Evolutionary conservation across 2,113 vertebrate species (phyloP).

Genomic region (Xenopus laevis): DNA sequence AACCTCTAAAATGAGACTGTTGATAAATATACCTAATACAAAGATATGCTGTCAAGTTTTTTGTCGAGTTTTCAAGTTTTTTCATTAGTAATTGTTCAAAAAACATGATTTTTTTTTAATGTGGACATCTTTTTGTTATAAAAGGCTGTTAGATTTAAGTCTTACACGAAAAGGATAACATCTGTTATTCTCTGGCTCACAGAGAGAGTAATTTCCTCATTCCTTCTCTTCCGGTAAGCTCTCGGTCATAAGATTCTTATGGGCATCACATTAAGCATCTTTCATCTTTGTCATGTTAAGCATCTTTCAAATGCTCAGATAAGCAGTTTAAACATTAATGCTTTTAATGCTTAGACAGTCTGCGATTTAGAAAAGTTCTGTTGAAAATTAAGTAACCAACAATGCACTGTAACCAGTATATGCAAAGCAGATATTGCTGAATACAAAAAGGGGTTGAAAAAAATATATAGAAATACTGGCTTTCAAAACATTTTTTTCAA

Average conservation of each 20-base stretch:
- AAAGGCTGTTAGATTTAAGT: slow-evolving; percentile 41
- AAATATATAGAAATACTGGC: no score
- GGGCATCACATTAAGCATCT: slow-evolving; percentile 46
- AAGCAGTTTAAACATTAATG: slow-evolving; percentile 46
- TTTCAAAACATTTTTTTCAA: no score
- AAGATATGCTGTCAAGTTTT: no score
- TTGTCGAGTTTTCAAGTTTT: no score
- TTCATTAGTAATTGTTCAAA: no score
- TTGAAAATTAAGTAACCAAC: slow-evolving; percentile 40
- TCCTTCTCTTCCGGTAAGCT: slow-evolving; percentile 41
- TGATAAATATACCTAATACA: no score
- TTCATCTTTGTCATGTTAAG: slow-evolving; percentile 46
- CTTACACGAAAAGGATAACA: slow-evolving; percentile 40
- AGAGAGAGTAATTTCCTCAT: slow-evolving; percentile 42
- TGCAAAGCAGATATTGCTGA: slow-evolving; percentile 22
- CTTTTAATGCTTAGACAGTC: slow-evolving; percentile 39
- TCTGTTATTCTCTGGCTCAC: slow-evolving; percentile 38
- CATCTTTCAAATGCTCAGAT: slow-evolving; percentile 45
- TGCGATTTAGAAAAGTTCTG: slow-evolving; percentile 39
- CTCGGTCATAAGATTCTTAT: slow-evolving; percentile 43
- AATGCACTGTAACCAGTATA: slow-evolving; percentile 33
- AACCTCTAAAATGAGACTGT: no score
- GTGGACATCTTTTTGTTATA: slow-evolving; percentile 4
- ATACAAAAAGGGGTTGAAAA: no score
- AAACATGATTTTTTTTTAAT: no score